Evolutionary conservation across 2,797 vertebrate species (phyloP).

Genomic region (Falco biarmicus): DNA sequence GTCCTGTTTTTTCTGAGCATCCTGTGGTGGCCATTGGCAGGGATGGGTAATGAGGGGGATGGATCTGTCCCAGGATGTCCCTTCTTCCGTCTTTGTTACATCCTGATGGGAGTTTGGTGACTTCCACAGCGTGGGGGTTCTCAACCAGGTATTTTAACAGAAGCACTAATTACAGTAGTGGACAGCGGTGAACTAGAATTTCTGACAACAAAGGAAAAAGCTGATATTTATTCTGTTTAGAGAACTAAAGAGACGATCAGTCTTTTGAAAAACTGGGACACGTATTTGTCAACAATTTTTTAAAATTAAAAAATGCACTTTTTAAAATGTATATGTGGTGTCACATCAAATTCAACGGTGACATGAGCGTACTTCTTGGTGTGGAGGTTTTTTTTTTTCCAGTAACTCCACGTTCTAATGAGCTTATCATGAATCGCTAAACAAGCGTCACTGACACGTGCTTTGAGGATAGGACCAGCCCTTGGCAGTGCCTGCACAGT

Average conservation of each 20-base stretch:
- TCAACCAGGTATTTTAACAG: neutral
- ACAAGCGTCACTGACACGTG: neutral
- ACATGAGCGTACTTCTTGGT: neutral
- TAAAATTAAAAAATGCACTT: slow-evolving; percentile 1
- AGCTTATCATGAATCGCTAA: neutral
- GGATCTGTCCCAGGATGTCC: neutral
- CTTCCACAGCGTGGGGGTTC: neutral
- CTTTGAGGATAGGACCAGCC: neutral
- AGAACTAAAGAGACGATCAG: neutral
- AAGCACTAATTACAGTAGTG: neutral
- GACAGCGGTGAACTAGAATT: neutral
- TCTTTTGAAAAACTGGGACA: slow-evolving; percentile 12
- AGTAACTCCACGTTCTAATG: neutral
- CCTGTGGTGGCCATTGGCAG: rapidly evolving
- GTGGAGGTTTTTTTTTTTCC: neutral
- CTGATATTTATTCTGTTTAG: neutral
- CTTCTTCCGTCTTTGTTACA: neutral
- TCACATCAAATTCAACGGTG: neutral
- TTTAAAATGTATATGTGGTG: neutral
- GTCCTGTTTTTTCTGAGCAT: neutral
- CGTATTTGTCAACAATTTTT: neutral
- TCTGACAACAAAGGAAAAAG: neutral
- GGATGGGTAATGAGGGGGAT: too few species aligned
- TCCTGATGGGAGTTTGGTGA: neutral
- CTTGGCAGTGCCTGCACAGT: neutral